phyloP scores from a whole-genome alignment of 2,113 vertebrate species.

The Siniperca chuatsi region DNA sequence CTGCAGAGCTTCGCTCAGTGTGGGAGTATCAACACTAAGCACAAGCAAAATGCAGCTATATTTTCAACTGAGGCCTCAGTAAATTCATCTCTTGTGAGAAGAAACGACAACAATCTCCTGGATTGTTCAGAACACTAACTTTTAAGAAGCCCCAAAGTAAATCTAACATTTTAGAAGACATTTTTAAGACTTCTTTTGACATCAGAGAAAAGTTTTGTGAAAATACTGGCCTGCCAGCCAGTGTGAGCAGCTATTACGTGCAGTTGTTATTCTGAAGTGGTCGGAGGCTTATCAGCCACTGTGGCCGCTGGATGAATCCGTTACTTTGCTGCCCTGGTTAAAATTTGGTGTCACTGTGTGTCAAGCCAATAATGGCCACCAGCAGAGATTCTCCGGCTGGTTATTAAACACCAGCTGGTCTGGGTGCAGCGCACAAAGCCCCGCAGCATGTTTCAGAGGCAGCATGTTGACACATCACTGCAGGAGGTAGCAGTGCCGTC shows the following conservation, averaged over 20 bases:
- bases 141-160: neutral
- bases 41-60: neutral
- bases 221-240: neutral
- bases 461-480: slow-evolving; percentile 71
- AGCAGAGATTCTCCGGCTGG: slow-evolving; percentile 49
- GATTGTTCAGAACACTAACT: neutral
- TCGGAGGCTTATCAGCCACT: slow-evolving; percentile 31
- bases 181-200: neutral
- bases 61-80: neutral
- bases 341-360: slow-evolving; percentile 58
- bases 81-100: neutral
- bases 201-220: neutral
- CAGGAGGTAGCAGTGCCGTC: slow-evolving; percentile 70
- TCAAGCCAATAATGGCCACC: slow-evolving; percentile 66
- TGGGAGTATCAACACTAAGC: neutral
- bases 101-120: neutral
- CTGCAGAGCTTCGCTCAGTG: neutral
- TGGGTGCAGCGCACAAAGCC: slow-evolving; percentile 82
- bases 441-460: slow-evolving; percentile 77
- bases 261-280: slow-evolving; percentile 40
- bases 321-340: slow-evolving; percentile 56
- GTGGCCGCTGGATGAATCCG: slow-evolving; percentile 39
- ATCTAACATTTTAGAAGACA: neutral
- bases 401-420: slow-evolving; percentile 76
- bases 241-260: slow-evolving; percentile 30